Base-by-base conservation (phyloP, 2,797 vertebrate genomes). In the Sphenodon punctatus region DNA sequence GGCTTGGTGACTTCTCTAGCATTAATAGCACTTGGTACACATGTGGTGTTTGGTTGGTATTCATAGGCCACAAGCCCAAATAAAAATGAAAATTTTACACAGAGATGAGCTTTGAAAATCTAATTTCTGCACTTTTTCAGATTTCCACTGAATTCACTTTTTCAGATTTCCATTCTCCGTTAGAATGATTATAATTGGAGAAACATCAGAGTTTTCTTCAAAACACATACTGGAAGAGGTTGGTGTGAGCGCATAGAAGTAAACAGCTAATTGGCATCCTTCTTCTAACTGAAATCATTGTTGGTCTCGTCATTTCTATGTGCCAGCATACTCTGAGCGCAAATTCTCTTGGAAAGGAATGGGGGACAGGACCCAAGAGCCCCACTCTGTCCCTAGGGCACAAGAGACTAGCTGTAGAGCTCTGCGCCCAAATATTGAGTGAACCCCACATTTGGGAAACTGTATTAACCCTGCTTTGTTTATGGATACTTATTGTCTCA, bases 131-230 rank as follows among this genome's bases (percentile, higher is more conserved):
- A 71, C 75, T 59, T 71, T 51, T 48, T 66, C 91, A 97, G 96
- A 89, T 96, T 97, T 93, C 95, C 95, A 30, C 86, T 97, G 90
- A 96, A 94, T 55, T 97, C n/a, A n/a, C n/a, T n/a, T n/a, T n/a
- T n/a, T n/a, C n/a, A n/a, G n/a, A n/a, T n/a, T n/a, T n/a, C n/a
- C 96, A 46, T 95, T 80, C 82, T 92, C 91, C 58, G 94, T 97
- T 46, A 94, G 95, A 92, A 77, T 19, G 56, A 95, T 97, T 69
- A 80, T 97, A 84, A 5, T 74, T 67, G 93, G 96, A 27, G 96
- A 95, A 67, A 95, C 95, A 23, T 75, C 87, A 59, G 93, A 95
- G 17, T 97, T 97, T 91, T 97, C 95, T 67, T 96, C 93, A 64
- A 92, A 86, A 61, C 94, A 96, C 56, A 95, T 97, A 39, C 93